These are phyloP conservation scores for Xenus cinereus DNA, from an alignment of 2,113 vertebrate genomes.

Conservation along the genomic window DNA sequence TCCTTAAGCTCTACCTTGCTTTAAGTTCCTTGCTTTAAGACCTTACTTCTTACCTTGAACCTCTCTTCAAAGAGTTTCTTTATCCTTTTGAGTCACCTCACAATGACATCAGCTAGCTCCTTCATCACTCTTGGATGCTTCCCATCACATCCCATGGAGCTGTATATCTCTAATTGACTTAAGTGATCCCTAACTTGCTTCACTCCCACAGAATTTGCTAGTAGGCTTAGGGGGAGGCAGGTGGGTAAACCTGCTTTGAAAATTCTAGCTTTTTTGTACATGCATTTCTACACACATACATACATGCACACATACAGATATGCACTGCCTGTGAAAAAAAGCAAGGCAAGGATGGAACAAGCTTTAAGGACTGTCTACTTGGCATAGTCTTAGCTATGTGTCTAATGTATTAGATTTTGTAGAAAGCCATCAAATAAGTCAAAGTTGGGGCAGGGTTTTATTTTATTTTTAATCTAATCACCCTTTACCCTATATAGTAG, in stretches of 20 bases:
- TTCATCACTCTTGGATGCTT: not conserved
- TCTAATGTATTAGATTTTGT: not conserved
- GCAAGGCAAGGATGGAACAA: not conserved
- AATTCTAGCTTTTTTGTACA: not conserved
- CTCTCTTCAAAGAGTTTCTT: not conserved
- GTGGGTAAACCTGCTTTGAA: not conserved
- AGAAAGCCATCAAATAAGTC: not conserved
- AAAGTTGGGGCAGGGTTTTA: not conserved
- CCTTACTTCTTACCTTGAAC: not conserved
- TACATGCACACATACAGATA: not conserved
- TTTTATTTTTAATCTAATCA: not conserved
- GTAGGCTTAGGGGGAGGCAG: not conserved
- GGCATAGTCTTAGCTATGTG: not conserved
- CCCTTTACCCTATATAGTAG: not conserved
- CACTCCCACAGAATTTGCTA: not conserved
- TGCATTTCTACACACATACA: not conserved
- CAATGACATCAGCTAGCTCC: not conserved
- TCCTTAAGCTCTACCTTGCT: not conserved
- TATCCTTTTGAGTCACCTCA: not conserved
- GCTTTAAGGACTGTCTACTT: not conserved
- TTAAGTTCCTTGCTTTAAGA: not conserved
- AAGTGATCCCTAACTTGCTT: not conserved
- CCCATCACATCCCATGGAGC: not conserved
- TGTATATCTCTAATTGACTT: not conserved
- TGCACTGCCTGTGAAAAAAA: not conserved